Evolutionary conservation across 23 tunicate genomes (phyloP).

Genomic region (Ascidia mentula): DNA sequence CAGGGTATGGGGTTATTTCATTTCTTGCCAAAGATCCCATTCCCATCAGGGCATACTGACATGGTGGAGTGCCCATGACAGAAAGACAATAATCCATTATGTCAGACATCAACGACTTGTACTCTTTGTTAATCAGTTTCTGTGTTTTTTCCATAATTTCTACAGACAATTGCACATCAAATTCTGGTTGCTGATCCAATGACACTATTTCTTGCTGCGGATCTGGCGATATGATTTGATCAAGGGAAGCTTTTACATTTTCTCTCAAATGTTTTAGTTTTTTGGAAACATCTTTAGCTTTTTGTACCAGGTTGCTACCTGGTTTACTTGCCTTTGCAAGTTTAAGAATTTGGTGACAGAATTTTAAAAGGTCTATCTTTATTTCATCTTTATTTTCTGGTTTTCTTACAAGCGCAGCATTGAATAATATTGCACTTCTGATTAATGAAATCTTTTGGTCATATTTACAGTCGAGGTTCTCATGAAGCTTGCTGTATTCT

Average conservation of each 20-base stretch:
- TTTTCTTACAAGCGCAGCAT: not conserved
- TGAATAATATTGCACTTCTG: not conserved
- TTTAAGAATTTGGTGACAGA: not conserved
- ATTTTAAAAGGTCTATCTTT: not conserved
- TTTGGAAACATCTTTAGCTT: not conserved
- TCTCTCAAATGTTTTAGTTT: not conserved
- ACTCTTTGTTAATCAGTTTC: conserved; percentile 11
- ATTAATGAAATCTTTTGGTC: not conserved
- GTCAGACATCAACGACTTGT: conserved; percentile 26
- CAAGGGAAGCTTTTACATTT: not conserved
- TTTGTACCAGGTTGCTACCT: not conserved
- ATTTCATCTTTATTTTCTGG: not conserved
- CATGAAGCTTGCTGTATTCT: not conserved
- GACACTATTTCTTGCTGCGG: too few relatives aligned
- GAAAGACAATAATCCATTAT: conserved; percentile 19
- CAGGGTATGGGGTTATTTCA: conserved; percentile 47
- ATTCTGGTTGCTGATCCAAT: not conserved
- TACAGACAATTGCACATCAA: too few relatives aligned
- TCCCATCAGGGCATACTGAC: conserved; percentile 34
- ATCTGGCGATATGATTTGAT: not conserved
- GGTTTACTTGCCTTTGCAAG: not conserved
- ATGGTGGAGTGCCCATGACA: conserved; percentile 54
- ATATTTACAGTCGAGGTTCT: too few relatives aligned
- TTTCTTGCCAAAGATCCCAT: conserved; percentile 45
- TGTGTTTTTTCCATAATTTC: not conserved